Percentiles rank a stretch among this genome's conserved stretches.
phyloP scores from a whole-genome alignment of 92 coral and sea anemone species.

The Phenganax marumi region DNA sequence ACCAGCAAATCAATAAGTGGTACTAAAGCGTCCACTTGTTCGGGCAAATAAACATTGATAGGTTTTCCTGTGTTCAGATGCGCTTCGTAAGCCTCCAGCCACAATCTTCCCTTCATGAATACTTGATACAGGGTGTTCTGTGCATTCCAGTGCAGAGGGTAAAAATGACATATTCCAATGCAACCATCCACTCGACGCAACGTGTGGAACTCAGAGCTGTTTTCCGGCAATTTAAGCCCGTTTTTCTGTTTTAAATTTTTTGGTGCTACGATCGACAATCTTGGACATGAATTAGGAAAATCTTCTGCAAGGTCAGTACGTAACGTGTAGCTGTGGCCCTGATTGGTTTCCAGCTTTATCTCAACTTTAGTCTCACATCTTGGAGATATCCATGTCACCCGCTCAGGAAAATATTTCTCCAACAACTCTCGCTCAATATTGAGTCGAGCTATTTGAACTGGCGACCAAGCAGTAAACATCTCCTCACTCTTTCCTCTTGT shows the following conservation, averaged over 20 bases:
- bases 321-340: neutral
- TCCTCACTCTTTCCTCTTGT: neutral
- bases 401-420: conserved; percentile 5
- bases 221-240: neutral
- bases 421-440: neutral
- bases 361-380: neutral
- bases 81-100: conserved; percentile 53
- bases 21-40: neutral
- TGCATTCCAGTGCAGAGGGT: conserved; percentile 35
- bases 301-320: neutral
- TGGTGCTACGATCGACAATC: conserved; percentile 3
- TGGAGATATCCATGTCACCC: conserved; percentile 14
- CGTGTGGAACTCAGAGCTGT: conserved; percentile 21
- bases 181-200: conserved; percentile 38
- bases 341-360: neutral
- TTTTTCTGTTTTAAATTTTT: conserved; percentile 13
- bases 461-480: conserved; percentile 1
- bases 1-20: neutral
- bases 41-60: conserved; percentile 34
- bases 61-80: conserved; percentile 49
- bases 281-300: conserved; percentile 8
- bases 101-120: conserved; percentile 51
- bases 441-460: neutral
- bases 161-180: conserved; percentile 46
- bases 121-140: conserved; percentile 43